phyloP scores from a whole-genome alignment of 2,113 vertebrate species.

The Muntiacus muntjak region DNA sequence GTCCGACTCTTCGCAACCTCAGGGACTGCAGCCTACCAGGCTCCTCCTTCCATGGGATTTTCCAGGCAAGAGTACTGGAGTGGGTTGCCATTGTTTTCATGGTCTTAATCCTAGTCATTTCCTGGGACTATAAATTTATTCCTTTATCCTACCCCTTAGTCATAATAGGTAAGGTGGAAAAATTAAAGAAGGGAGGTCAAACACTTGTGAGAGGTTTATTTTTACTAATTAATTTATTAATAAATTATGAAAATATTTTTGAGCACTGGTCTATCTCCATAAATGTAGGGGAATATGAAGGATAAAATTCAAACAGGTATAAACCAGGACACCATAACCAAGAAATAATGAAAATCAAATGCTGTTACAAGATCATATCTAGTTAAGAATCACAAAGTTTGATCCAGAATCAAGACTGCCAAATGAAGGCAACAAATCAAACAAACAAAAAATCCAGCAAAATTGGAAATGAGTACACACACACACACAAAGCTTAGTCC shows the following conservation, averaged over 20 bases:
- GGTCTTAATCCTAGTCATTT: background rate
- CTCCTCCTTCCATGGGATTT: too few relatives aligned
- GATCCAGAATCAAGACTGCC: background rate
- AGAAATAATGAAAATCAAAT: background rate
- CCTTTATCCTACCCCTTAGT: background rate
- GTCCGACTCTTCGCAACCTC: too few relatives aligned
- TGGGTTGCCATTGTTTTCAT: background rate
- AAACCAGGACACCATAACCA: background rate
- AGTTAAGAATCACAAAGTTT: background rate
- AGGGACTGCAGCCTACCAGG: too few relatives aligned
- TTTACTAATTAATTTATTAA: background rate
- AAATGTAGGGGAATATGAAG: background rate
- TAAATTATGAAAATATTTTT: background rate
- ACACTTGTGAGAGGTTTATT: background rate
- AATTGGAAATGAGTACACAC: background rate
- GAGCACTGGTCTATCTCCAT: background rate
- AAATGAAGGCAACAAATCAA: background rate
- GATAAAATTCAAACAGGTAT: background rate
- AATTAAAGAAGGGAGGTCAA: background rate
- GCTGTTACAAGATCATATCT: background rate
- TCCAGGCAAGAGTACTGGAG: too few relatives aligned
- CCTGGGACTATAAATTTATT: background rate
- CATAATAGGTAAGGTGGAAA: background rate
- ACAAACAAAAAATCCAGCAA: background rate
- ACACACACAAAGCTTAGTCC: background rate